These are phyloP conservation scores for Neoscelio sp. DNA, from an alignment of 2,888 invertebrate species.

Conservation along the genomic window DNA sequence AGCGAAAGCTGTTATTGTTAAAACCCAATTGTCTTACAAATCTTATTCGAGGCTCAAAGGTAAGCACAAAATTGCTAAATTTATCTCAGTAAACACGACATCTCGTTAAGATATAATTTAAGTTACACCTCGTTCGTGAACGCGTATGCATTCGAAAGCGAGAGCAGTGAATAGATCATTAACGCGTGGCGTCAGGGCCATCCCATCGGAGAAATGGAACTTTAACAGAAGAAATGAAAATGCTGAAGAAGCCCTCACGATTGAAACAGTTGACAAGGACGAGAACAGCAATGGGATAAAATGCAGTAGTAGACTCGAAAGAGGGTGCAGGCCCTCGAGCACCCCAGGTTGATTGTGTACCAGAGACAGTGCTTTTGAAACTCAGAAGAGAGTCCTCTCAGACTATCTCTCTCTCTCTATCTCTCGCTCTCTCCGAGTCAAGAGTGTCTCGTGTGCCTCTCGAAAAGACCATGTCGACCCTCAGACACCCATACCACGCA, in stretches of 20 bases:
- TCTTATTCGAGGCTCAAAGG: conserved; percentile 14
- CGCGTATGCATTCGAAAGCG: conserved; percentile 35
- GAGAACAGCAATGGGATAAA: conserved; percentile 57
- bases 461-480: conserved; percentile 56
- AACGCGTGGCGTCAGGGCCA: conserved; percentile 46
- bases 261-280: conserved; percentile 46
- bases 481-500: conserved; percentile 44
- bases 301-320: conserved; percentile 40
- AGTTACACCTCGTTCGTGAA: conserved; percentile 33
- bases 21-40: conserved; percentile 15
- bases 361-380: conserved; percentile 68
- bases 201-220: conserved; percentile 20
- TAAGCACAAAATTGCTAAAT: conserved; percentile 52
- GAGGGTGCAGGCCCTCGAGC: conserved; percentile 63
- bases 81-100: conserved; percentile 38
- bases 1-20: conserved; percentile 16
- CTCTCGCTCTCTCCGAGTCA: too few relatives aligned
- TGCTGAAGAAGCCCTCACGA: conserved; percentile 46
- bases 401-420: conserved; percentile 63
- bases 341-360: conserved; percentile 64
- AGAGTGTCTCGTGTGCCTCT: conserved; percentile 67
- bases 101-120: conserved; percentile 52
- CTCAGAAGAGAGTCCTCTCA: conserved; percentile 63
- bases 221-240: conserved; percentile 58
- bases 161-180: conserved; percentile 66